Percentiles rank a stretch among this genome's conserved stretches.
These are phyloP conservation scores for Esox niger DNA, from an alignment of 2,113 vertebrate genomes.

Conservation along the genomic window DNA sequence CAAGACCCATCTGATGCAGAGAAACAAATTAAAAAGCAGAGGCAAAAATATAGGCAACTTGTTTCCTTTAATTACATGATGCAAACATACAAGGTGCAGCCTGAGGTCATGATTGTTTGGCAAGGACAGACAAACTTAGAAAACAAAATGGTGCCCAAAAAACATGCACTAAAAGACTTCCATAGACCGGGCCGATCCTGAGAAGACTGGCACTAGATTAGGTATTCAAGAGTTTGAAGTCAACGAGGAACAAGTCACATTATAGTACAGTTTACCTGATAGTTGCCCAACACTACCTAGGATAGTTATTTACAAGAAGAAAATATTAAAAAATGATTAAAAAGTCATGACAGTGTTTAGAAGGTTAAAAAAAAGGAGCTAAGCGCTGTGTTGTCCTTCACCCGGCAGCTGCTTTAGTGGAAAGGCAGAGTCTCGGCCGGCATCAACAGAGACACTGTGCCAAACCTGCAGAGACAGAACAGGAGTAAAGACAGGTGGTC, in stretches of 20 bases:
- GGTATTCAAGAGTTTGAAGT: background rate
- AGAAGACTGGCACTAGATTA: constrained; percentile 1
- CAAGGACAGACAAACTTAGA: background rate
- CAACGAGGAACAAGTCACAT: constrained; percentile 22
- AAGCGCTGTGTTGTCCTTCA: constrained; percentile 42
- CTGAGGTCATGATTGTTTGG: constrained; percentile 22
- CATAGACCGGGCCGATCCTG: background rate
- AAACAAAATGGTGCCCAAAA: background rate
- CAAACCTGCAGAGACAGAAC: constrained; percentile 55
- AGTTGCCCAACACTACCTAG: constrained; percentile 21
- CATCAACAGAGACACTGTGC: constrained; percentile 50
- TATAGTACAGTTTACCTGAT: constrained; percentile 15
- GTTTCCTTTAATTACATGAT: constrained; percentile 35
- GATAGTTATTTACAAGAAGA: constrained; percentile 1
- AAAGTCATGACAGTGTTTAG: constrained; percentile 8
- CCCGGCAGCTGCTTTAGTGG: constrained; percentile 15
- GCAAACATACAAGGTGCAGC: background rate
- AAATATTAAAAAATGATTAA: constrained; percentile 2
- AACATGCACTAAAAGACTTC: too few species aligned
- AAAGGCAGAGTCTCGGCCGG: constrained; percentile 52
- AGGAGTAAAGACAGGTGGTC: too few species aligned
- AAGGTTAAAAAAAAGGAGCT: constrained; percentile 14
- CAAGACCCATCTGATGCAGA: too few species aligned
- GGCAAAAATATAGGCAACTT: constrained; percentile 13
- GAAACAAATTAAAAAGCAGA: background rate